Conservation (phyloP, 1,140 invertebrate genomes). For the Parasteatoda tepidariorum region DNA sequence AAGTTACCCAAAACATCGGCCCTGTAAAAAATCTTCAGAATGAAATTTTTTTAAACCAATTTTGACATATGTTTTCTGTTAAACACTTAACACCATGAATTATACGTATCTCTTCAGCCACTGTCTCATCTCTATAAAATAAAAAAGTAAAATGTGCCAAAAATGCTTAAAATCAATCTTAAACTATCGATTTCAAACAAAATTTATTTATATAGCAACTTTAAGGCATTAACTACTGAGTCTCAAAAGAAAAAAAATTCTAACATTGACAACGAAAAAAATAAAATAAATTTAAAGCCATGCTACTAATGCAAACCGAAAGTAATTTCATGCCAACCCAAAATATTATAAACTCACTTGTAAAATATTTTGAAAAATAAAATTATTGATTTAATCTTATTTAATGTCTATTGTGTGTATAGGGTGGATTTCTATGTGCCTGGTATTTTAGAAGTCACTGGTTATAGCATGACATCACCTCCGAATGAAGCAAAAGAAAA, state of each 20-base stretch:
- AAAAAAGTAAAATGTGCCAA: no score
- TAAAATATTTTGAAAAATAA: neutral
- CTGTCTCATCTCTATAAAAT: no score
- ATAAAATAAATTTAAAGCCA: neutral
- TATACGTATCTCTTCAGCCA: no score
- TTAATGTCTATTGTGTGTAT: neutral
- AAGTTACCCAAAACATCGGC: no score
- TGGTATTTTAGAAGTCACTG: constrained; percentile 65
- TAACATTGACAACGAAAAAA: neutral
- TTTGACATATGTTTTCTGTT: no score
- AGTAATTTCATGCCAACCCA: neutral
- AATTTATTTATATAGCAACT: no score
- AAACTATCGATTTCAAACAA: no score
- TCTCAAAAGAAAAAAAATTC: neutral
- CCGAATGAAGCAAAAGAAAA: constrained; percentile 63
- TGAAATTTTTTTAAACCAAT: no score
- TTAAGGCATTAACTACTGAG: neutral
- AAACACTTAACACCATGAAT: no score
- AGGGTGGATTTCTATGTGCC: constrained; percentile 69
- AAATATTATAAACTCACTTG: neutral
- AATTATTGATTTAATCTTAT: neutral
- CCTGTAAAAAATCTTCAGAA: no score
- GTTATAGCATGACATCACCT: constrained; percentile 68
- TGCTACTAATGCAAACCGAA: neutral
- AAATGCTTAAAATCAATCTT: no score